phyloP scores from a whole-genome alignment of 1,140 invertebrate species.

The Andricus grossulariae region DNA sequence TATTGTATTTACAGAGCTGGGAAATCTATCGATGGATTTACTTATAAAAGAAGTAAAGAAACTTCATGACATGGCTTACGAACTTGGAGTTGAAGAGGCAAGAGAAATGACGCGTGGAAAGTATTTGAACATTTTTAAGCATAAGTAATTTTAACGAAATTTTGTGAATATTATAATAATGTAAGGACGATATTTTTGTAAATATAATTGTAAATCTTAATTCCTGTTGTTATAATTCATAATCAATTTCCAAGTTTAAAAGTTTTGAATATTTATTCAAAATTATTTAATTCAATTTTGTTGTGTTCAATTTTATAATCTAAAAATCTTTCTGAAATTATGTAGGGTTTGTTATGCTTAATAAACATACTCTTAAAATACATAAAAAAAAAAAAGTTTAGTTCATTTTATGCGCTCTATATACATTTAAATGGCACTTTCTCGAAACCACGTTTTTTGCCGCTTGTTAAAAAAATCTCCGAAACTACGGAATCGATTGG shows the following conservation, averaged over 20 bases:
- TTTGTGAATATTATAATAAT: background rate
- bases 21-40: conserved; percentile 85
- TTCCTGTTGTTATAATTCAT: background rate
- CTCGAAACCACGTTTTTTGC: too few species aligned
- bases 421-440: too few species aligned
- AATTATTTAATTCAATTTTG: background rate
- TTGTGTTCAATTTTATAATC: too few species aligned
- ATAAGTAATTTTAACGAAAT: conserved; percentile 53
- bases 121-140: conserved; percentile 91
- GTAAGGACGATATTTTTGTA: background rate
- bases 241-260: background rate
- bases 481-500: too few species aligned
- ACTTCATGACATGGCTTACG: conserved; percentile 94
- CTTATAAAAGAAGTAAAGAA: conserved; percentile 94
- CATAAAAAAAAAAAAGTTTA: too few species aligned
- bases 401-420: too few species aligned
- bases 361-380: too few species aligned
- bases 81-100: conserved; percentile 93
- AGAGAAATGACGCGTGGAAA: conserved; percentile 98
- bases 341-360: too few species aligned
- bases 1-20: conserved; percentile 80
- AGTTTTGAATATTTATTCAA: background rate
- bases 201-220: conserved; percentile 4
- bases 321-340: too few species aligned
- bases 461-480: too few species aligned